Evolutionary conservation across 2,888 invertebrate genomes (phyloP), one percentile per base, ranked within the genome.

Genomic region (Drosophila neutralis): DNA sequence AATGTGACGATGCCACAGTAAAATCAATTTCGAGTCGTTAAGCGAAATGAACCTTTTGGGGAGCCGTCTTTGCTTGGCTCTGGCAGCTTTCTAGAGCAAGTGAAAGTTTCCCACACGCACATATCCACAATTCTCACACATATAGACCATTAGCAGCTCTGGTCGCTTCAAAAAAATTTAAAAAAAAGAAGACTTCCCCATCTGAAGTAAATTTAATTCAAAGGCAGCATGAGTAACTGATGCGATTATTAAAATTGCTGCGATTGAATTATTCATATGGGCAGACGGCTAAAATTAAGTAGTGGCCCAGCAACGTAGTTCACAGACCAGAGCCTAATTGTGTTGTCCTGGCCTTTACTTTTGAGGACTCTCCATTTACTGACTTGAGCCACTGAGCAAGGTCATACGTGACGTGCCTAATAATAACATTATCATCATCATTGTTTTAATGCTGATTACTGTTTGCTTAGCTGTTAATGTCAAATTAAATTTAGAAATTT

Each of bases 21-120:
- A 90, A 90, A 90, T 90, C 90, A 90, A 90, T 90, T 90, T 90
- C 69, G 80, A 90, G 90, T 90, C 90, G 90, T 90, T 90, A 90
- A 90, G 87, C 80, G 84, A 90, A 90, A 90, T 90, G 87, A 90
- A 89, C 89, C 90, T 87, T 88, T 90, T 90, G 84, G 78, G 74
- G 76, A 72, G 58, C 58, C 45, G 38, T 42, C 35, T 27, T 49
- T 29, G 40, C 42, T 36, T 40, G 45, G 36, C 70, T 42, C 21
- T 60, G 62, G 52, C 49, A 67, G 61, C 36, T 60, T 75, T 67
- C 54, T 68, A 31, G 51, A 68, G 73, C 59, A 81, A 79, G 74
- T 75, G 64, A 78, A 70, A 80, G 80, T 65, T 66, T 60, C 29
- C 49, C 57, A 40, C 60, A 66, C 36, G 13, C 36, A 66, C 36